Evolutionary conservation across 2,113 vertebrate genomes (phyloP).

Genomic region (Aleadryas rufinucha): DNA sequence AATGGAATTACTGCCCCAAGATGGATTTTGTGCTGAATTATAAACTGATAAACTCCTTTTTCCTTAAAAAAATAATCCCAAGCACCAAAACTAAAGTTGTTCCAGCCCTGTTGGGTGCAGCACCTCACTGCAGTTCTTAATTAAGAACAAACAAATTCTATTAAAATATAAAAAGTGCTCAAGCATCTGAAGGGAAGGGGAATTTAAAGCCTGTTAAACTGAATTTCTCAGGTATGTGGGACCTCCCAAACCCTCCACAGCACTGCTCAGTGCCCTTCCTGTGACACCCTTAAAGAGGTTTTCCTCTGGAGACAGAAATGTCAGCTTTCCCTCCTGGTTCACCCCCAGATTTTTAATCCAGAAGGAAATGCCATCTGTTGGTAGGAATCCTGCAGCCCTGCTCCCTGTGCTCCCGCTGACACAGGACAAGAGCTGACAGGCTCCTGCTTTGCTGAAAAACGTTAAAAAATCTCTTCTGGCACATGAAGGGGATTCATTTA

Average conservation of each 20-base stretch:
- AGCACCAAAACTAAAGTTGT: neutral
- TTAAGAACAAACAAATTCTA: neutral
- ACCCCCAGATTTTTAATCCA: neutral
- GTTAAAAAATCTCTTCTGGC: neutral
- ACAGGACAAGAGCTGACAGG: neutral
- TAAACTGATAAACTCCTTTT: neutral
- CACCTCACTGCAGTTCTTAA: neutral
- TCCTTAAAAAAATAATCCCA: neutral
- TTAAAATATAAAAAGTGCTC: neutral
- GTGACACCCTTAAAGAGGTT: neutral
- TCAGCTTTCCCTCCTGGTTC: conserved; percentile 5
- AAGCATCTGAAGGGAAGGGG: neutral
- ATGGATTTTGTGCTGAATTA: neutral
- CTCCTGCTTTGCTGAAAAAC: neutral
- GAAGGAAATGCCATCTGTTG: conserved; percentile 41
- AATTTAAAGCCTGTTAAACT: neutral
- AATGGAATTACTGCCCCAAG: neutral
- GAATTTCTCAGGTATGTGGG: neutral
- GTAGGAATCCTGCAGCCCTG: neutral
- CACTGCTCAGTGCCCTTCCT: neutral
- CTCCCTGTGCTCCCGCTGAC: neutral
- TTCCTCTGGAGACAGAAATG: neutral
- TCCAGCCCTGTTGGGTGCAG: neutral
- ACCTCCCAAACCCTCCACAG: neutral
- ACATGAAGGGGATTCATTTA: neutral